Conservation (phyloP, 2,113 vertebrate species). For the Gallinago jamesoni region DNA sequence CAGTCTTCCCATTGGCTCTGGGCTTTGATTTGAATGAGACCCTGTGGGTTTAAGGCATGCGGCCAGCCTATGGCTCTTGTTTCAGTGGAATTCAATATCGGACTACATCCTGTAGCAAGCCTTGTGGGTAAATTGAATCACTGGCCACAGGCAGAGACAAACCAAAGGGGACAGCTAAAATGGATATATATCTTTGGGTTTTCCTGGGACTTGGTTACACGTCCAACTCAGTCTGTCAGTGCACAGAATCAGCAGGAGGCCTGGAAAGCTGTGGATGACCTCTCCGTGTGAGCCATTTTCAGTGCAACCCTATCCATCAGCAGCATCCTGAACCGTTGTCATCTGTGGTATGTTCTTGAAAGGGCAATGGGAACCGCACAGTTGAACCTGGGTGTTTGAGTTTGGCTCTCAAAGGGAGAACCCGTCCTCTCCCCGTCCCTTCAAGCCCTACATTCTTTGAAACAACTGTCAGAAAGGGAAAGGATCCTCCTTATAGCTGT, state of each 20-base stretch:
- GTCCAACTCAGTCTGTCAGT: not conserved
- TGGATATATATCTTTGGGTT: not conserved
- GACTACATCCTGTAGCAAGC: not conserved
- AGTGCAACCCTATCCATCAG: not conserved
- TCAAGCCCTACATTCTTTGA: not conserved
- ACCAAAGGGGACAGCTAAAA: not conserved
- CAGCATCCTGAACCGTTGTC: not conserved
- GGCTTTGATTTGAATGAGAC: not conserved
- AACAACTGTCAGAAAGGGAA: not conserved
- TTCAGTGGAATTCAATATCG: not conserved
- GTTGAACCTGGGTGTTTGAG: not conserved
- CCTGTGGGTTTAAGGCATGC: not conserved
- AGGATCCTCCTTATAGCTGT: not conserved
- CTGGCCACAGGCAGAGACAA: not conserved
- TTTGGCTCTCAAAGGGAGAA: not conserved
- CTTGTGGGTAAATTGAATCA: not conserved
- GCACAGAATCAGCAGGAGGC: not conserved
- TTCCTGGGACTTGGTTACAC: not conserved
- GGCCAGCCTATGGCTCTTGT: not conserved
- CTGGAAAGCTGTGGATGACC: not conserved
- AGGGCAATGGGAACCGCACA: not conserved
- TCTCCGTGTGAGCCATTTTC: not conserved
- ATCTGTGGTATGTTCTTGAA: rapidly evolving
- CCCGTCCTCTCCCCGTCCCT: not conserved
- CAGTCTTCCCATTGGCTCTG: not conserved